phyloP scores from a whole-genome alignment of 1,140 invertebrate genomes.

The Drosophila ohnishii region DNA sequence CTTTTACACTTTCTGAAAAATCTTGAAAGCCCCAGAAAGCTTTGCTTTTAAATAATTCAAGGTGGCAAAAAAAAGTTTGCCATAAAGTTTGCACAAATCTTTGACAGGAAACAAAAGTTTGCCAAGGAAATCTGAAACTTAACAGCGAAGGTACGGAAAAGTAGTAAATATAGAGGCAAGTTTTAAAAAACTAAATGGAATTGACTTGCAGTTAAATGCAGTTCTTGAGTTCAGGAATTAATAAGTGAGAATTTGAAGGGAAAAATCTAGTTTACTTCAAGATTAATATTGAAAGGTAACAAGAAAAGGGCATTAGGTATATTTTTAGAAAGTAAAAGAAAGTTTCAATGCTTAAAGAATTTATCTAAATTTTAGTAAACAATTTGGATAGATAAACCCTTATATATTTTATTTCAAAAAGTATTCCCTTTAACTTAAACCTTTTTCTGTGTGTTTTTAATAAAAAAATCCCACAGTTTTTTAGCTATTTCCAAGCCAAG shows the following conservation, averaged over 20 bases:
- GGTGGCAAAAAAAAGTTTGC: conserved; percentile 19
- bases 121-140: conserved; percentile 13
- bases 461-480: neutral
- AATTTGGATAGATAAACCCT: no score
- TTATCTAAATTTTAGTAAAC: neutral
- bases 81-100: conserved; percentile 39
- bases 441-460: neutral
- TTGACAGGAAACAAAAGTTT: conserved; percentile 43
- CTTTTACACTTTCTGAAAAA: neutral
- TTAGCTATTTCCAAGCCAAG: conserved; percentile 32
- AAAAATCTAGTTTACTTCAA: neutral
- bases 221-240: neutral
- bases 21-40: conserved; percentile 2
- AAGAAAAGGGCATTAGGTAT: neutral
- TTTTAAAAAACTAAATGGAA: conserved; percentile 15
- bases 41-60: conserved; percentile 41
- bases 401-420: neutral
- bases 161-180: conserved; percentile 11
- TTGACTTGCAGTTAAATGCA: conserved; percentile 25
- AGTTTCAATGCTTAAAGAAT: neutral
- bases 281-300: neutral
- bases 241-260: neutral
- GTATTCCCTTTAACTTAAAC: neutral
- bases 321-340: neutral
- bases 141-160: conserved; percentile 9